A percentile compares a stretch with the other conserved stretches of the same genome.
Evolutionary conservation across 2,797 vertebrate genomes (phyloP).

Genomic region (Hipposideros larvatus): DNA sequence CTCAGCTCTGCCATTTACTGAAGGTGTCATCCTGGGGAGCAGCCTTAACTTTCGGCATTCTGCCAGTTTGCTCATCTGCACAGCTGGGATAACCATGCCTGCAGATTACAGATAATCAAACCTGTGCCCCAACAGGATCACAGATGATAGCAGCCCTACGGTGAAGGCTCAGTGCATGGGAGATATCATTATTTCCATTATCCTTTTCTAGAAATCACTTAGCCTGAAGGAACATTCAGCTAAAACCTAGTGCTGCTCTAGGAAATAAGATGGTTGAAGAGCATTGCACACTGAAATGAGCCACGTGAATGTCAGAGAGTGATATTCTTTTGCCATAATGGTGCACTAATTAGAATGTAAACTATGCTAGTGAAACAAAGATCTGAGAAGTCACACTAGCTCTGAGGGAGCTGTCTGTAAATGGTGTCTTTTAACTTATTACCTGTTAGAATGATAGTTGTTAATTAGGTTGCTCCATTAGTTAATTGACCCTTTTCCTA

Average conservation of each 20-base stretch:
- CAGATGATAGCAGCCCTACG: neutral
- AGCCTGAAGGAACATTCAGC: neutral
- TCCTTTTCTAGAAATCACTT: conserved; percentile 7
- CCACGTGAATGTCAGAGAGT: neutral
- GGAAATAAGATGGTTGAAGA: conserved; percentile 1
- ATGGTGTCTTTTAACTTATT: neutral
- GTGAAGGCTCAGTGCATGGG: neutral
- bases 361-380: neutral
- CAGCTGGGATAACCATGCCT: neutral
- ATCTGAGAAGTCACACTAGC: neutral
- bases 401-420: neutral
- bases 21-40: neutral
- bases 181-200: neutral
- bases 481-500: neutral
- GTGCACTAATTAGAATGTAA: neutral
- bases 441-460: neutral
- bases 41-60: neutral
- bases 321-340: neutral
- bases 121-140: neutral
- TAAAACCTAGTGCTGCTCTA: neutral
- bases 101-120: neutral
- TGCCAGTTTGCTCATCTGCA: neutral
- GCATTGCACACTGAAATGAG: neutral
- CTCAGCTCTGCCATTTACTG: neutral
- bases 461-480: neutral